Base-by-base conservation (phyloP, 2,113 vertebrate species). In the Heliornis fulica region DNA sequence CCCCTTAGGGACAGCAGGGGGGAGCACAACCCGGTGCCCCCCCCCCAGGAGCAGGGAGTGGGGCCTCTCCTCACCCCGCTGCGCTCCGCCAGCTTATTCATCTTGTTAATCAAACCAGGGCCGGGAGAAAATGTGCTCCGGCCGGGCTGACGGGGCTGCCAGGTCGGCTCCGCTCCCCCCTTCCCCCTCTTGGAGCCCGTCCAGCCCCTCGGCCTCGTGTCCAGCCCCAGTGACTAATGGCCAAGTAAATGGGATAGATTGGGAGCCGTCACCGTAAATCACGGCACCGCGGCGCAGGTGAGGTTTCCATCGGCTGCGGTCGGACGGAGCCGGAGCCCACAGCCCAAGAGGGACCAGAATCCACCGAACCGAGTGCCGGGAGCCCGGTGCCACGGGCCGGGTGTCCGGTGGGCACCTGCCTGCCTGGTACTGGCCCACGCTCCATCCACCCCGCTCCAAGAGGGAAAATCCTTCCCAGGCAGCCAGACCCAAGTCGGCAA, bases 101-200 rank as follows among this genome's bases (percentile, higher is more conserved):
- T 90, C 89, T 91, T 68, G 68, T 90, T 87, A 86, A 95, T 92
- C 70, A 92, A 96, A 93, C 45, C 83, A 61, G 91, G 72, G 86
- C 76, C 28, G 32, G 87, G 83, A 59, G 78, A 56, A 83, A 89
- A 88, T 3, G 80, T 48, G 83, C 91, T 26, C 54, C 16, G 87
- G 69, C 60, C 60, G 64, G 93, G 88, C 72, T 66, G 68, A 54
- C 3, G 87, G 85, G 25, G 79, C 85, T 87, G 93, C 75, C 82
- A 34, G 93, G 76, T 61, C 60, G 38, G 76, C 69, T 59, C 32
- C 7, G 11, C 48, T 79, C 87, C 81, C 79, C 63, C 36, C 82
- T 50, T 63, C 83, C 84, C 89, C 85, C 76, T 80, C 83, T 83
- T 89, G 94, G 86, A 85, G 71, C 89, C n/a, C 36, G 1, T 45